Evolutionary conservation across 2,113 vertebrate species (phyloP).

Genomic region (Bubo bubo): DNA sequence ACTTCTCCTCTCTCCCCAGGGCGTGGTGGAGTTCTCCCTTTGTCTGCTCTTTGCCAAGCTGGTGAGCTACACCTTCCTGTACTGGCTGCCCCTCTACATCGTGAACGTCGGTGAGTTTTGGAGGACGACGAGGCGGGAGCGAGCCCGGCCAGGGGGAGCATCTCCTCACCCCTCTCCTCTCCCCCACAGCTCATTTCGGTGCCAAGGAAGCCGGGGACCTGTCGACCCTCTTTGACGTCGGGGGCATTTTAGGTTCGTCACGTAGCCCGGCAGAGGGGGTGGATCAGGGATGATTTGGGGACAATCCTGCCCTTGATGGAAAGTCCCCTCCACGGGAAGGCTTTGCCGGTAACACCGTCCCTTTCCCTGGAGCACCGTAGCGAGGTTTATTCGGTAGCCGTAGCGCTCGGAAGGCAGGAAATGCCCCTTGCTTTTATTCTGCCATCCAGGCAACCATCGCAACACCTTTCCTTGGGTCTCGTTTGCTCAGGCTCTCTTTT

Average conservation of each 20-base stretch:
- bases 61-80: conserved; percentile 98
- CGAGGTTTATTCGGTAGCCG: not conserved
- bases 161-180: not conserved
- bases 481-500: not conserved
- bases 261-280: rapidly evolving
- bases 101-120: conserved; percentile 86
- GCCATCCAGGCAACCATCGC: not conserved
- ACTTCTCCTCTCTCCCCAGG: conserved; percentile 71
- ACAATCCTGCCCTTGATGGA: not conserved
- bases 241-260: conserved; percentile 90
- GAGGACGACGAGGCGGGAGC: rapidly evolving
- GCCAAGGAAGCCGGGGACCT: conserved; percentile 91
- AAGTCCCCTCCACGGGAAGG: rapidly evolving
- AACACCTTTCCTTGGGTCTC: not conserved
- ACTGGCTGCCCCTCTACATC: conserved; percentile 97
- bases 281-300: not conserved
- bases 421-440: rapidly evolving
- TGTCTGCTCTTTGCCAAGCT: conserved; percentile 96
- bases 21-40: conserved; percentile 94
- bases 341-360: not conserved
- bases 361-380: not conserved
- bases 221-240: conserved; percentile 94
- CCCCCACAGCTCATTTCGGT: conserved; percentile 83
- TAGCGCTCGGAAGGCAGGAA: not conserved
- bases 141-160: not conserved